Evolutionary conservation across 2,797 vertebrate genomes (phyloP).

Genomic region (Myripristis murdjan): DNA sequence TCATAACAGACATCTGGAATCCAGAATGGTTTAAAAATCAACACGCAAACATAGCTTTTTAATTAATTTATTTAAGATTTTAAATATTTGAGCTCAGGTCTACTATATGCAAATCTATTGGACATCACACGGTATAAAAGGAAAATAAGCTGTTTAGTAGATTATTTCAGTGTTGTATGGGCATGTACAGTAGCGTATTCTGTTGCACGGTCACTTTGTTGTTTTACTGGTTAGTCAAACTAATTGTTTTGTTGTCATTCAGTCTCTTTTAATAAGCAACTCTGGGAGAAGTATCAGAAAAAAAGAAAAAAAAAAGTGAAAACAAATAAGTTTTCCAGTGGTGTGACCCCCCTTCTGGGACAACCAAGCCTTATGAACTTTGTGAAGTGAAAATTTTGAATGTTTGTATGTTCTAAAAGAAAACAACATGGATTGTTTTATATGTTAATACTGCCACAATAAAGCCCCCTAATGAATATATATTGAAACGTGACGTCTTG

Average conservation of each 20-base stretch:
- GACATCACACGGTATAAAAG: constrained; percentile 56
- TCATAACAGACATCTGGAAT: constrained; percentile 18
- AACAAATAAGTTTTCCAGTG: constrained; percentile 71
- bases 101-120: constrained; percentile 78
- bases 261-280: constrained; percentile 88
- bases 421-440: constrained; percentile 93
- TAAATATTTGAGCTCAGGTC: constrained; percentile 82
- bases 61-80: constrained; percentile 70
- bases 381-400: constrained; percentile 95
- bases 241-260: constrained; percentile 82
- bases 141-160: constrained; percentile 55
- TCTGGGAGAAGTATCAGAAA: constrained; percentile 89
- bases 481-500: constrained; percentile 49
- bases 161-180: constrained; percentile 73
- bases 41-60: constrained; percentile 45
- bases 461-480: constrained; percentile 87
- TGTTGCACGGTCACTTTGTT: constrained; percentile 86
- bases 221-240: constrained; percentile 54
- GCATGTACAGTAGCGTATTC: constrained; percentile 82
- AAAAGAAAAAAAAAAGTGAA: constrained; percentile 77
- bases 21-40: constrained; percentile 25
- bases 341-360: constrained; percentile 86
- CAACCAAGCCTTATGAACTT: constrained; percentile 96
- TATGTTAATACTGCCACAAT: constrained; percentile 97
- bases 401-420: constrained; percentile 93